Percentiles rank a stretch among this genome's conserved stretches.
Evolutionary conservation across 2,797 vertebrate species (phyloP).

Genomic region (Bryconaethiops microstoma): DNA sequence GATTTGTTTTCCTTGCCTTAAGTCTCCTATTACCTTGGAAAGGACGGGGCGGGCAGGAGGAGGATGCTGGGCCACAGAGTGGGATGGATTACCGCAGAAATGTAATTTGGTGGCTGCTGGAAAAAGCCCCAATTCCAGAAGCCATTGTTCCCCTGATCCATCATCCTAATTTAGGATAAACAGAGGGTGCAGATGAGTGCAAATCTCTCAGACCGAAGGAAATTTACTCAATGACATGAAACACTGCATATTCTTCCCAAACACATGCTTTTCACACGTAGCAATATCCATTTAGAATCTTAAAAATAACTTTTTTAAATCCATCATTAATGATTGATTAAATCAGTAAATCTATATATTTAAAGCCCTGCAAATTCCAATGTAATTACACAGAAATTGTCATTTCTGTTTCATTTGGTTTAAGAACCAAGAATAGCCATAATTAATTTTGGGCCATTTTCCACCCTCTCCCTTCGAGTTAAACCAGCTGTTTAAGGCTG

Average conservation of each 20-base stretch:
- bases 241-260: background rate
- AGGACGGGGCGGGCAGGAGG: slow-evolving; percentile 24
- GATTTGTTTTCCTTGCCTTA: slow-evolving; percentile 61
- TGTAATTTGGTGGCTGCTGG: slow-evolving; percentile 45
- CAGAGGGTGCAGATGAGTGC: background rate
- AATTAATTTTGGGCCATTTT: too few relatives aligned
- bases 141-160: slow-evolving; percentile 18
- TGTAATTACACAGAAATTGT: too few relatives aligned
- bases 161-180: slow-evolving; percentile 21
- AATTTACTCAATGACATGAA: background rate
- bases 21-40: slow-evolving; percentile 57
- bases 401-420: too few relatives aligned
- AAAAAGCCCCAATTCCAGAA: slow-evolving; percentile 29
- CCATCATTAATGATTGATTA: too few relatives aligned
- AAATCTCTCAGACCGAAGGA: background rate
- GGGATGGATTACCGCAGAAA: slow-evolving; percentile 42
- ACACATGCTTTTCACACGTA: background rate
- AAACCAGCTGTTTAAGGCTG: too few relatives aligned
- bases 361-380: too few relatives aligned
- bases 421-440: too few relatives aligned
- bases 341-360: too few relatives aligned
- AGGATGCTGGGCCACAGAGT: background rate
- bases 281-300: background rate
- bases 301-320: background rate
- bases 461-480: too few relatives aligned